These are phyloP conservation scores for Drosophila willistoni DNA, from an alignment of 1,140 invertebrate genomes.

Conservation along the genomic window DNA sequence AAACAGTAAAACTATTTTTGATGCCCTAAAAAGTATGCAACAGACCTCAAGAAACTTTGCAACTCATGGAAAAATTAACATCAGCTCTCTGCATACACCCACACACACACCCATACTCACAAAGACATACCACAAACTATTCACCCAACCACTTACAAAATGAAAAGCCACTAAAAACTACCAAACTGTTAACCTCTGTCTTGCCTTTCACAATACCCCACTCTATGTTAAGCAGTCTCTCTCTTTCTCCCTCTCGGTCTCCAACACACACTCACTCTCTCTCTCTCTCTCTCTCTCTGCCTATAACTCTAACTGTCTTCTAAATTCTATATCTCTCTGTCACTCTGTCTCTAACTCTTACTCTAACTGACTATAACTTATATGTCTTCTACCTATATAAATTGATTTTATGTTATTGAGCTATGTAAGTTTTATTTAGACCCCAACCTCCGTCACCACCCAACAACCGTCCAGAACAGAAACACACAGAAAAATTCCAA, in stretches of 20 bases:
- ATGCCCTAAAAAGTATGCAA: conserved; percentile 66
- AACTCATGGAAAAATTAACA: not conserved
- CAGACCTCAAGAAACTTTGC: conserved; percentile 34
- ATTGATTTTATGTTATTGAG: conserved; percentile 75
- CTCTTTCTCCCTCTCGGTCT: conserved; percentile 40
- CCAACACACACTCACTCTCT: not conserved
- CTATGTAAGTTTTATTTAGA: conserved; percentile 77
- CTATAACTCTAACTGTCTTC: conserved; percentile 50
- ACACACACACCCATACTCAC: no score
- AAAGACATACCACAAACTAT: not conserved
- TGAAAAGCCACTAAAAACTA: conserved; percentile 4
- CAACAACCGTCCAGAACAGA: conserved; percentile 15
- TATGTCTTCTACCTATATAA: conserved; percentile 60
- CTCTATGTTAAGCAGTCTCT: conserved; percentile 26
- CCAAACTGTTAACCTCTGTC: not conserved
- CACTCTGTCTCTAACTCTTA: conserved; percentile 38
- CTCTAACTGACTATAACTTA: conserved; percentile 40
- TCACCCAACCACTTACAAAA: not conserved
- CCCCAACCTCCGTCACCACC: conserved; percentile 15
- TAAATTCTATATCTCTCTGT: conserved; percentile 44
- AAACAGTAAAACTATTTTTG: conserved; percentile 42
- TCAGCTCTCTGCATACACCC: not conserved
- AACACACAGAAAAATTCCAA: conserved; percentile 47
- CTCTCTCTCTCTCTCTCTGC: conserved; percentile 19
- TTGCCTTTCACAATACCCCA: conserved; percentile 13